Evolutionary conservation across 2,888 invertebrate species (phyloP), one percentile per base, ranked within the genome.

Genomic region (Acanthosoma haemorrhoidale): DNA sequence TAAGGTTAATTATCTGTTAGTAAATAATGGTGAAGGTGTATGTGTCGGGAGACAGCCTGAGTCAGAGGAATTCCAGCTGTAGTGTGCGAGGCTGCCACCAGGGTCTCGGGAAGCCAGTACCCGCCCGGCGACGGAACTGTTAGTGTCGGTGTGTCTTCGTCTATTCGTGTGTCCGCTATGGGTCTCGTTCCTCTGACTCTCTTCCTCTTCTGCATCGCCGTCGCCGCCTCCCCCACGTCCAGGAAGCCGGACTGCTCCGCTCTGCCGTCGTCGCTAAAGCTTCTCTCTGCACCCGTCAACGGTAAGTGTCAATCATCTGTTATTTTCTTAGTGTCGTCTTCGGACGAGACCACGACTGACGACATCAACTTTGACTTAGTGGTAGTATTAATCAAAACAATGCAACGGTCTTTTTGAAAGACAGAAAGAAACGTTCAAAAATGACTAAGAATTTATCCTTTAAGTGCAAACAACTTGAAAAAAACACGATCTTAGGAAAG

Each of bases 1-100:
- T 34, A 34, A 41, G 64, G 15, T 25, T 51, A 51, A 51, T 51
- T 61, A 36, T 61, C 61, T 34, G 38, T 36, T 38, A 61, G 64
- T 39, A 29, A 64, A 36, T 64, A 36, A 39, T 39, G 39, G 41
- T 16, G 2, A 25, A 8, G 31, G 31, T 21, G 25, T 51, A 51
- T 25, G 36, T 8, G 18, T n/a, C 13, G n/a, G 38, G 64, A 15
- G 64, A n/a, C 16, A 11, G 39, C 15, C 38, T 64, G 64, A 64
- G 29, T 64, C 64, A 64, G 64, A 38, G 58, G 29, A 41, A 64
- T 64, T 64, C 64, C 64, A 18, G 0, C 8, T 3, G 3, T 21
- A 39, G 21, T 64, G 39, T 1, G 3, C 18, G 8, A 13, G 16
- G 8, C n/a, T 15, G 64, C 64, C 64, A 41, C 32, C n/a, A 29